These are phyloP conservation scores for Wasmannia auropunctata DNA, from an alignment of 1,140 invertebrate species.

Conservation along the genomic window DNA sequence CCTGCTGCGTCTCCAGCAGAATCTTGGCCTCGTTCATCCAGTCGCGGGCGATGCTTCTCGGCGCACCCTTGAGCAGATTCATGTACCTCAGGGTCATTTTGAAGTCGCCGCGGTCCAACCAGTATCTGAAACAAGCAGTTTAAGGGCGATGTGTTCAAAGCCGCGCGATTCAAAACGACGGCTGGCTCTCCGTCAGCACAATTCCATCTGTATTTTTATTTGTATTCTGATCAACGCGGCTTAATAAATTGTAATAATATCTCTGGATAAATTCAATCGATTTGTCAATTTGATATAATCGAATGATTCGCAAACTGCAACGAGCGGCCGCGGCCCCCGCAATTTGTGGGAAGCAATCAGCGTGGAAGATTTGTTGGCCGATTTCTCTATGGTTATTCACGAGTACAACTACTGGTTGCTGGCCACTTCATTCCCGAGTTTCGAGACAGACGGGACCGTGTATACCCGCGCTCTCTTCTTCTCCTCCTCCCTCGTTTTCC, in stretches of 20 bases:
- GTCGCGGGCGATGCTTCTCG: constrained; percentile 91
- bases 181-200: not conserved
- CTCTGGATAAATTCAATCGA: not conserved
- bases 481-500: not conserved
- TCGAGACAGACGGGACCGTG: not conserved
- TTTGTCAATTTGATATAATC: constrained; percentile 20
- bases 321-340: not conserved
- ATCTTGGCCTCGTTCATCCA: constrained; percentile 95
- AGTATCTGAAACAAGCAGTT: constrained; percentile 88
- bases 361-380: constrained; percentile 25
- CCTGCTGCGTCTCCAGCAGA: constrained; percentile 95
- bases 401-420: not conserved
- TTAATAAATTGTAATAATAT: not conserved
- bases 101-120: constrained; percentile 94
- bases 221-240: not conserved
- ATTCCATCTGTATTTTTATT: not conserved
- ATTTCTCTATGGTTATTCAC: constrained; percentile 47
- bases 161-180: not conserved
- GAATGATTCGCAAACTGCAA: not conserved
- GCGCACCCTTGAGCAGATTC: constrained; percentile 94
- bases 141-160: not conserved
- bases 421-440: constrained; percentile 20
- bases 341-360: constrained; percentile 31
- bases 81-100: constrained; percentile 94
- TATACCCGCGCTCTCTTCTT: not conserved